Evolutionary conservation across 2,888 invertebrate species (phyloP), one percentile per base, ranked within the genome.

Genomic region (Rosalia funebris): DNA sequence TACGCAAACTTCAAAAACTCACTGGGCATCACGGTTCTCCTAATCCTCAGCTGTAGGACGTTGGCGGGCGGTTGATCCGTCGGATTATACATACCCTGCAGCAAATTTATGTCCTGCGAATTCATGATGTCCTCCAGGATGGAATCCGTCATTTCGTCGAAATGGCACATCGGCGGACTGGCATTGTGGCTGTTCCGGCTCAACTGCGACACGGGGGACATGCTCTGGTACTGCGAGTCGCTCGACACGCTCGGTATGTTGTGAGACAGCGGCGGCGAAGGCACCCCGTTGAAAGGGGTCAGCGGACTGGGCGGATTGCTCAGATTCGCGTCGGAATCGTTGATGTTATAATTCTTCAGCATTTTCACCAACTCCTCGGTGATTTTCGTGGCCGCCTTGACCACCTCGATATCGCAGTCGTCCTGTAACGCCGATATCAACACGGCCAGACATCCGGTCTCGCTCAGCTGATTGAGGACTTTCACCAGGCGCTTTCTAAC

Each of bases 351-450:
- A 68, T 83, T 83, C 53, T 84, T 80, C 1, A 91, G 76, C 57
- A 88, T 84, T 3, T 83, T 79, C 5, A 85, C 77, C 7, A 89
- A 73, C 44, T 84, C 83, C 14, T 78, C 79, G 2, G 88, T 83
- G 32, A 90, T 83, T 12, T 77, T 71, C 1, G 88, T 83, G 0
- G 90, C 85, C 0, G 83, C 80, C 65, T 87, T 89, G 60, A 89
- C 84, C 0, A 92, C 91, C 71, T 89, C 89, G 0, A 90, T 82
- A 77, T 93, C 91, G 54, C 88, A 88, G 61, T 91, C 90, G 47
- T 89, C 88, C 39, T 87, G 82, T 2, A 92, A 77, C 0, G 90
- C 84, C 48, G 85, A 84, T 0, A 91, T 80, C 34, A 93, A 79
- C 0, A 91, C 89, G 1, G 89, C 89, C 2, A 93, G 83, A 69